phyloP scores from a whole-genome alignment of 2,113 vertebrate genomes.

The Heliornis fulica region DNA sequence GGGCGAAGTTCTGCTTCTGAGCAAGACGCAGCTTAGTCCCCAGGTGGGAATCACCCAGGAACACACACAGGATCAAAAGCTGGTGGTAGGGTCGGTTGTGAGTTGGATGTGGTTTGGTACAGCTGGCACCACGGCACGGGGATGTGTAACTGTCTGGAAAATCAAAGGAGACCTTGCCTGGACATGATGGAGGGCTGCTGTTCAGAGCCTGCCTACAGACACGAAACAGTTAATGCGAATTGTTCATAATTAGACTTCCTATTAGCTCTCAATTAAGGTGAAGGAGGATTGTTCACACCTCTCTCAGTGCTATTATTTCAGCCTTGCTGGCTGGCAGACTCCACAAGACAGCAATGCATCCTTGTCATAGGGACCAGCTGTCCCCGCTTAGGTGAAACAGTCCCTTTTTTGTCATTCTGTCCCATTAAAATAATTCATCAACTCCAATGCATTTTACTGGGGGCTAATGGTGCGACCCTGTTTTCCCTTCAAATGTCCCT shows the following conservation, averaged over 20 bases:
- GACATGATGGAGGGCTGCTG: background rate
- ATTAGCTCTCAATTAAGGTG: constrained; percentile 66
- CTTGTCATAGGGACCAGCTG: constrained; percentile 70
- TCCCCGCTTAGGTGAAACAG: constrained; percentile 57
- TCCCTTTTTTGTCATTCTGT: constrained; percentile 68
- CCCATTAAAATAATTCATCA: constrained; percentile 70
- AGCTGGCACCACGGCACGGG: background rate
- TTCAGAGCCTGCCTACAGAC: background rate
- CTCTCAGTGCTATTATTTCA: constrained; percentile 54
- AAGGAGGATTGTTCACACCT: constrained; percentile 42
- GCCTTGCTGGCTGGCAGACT: constrained; percentile 60
- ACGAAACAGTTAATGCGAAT: constrained; percentile 52
- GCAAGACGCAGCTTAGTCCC: background rate
- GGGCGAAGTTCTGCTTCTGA: background rate
- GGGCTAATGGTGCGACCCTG: constrained; percentile 40
- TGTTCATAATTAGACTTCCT: constrained; percentile 49
- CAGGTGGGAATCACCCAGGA: background rate
- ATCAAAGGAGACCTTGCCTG: background rate
- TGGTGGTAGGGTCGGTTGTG: background rate
- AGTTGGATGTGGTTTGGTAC: background rate
- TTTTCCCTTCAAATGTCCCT: constrained; percentile 51
- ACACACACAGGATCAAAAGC: background rate
- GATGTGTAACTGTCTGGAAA: background rate
- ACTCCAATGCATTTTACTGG: constrained; percentile 1
- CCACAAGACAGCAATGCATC: constrained; percentile 61